phyloP scores from a whole-genome alignment of 2,113 vertebrate genomes.

The Pomatostomus ruficeps region DNA sequence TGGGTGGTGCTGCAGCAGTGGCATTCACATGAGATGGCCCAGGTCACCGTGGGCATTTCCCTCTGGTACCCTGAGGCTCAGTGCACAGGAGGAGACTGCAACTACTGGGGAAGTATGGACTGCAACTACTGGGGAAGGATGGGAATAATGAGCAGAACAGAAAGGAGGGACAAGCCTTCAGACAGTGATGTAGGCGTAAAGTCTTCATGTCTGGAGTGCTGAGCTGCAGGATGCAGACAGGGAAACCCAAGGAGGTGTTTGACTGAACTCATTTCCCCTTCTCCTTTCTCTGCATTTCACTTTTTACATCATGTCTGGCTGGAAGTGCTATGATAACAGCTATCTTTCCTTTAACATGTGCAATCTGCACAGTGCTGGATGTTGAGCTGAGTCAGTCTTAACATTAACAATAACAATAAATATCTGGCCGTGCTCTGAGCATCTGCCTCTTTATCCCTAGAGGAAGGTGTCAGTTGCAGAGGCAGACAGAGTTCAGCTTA shows the following conservation, averaged over 20 bases:
- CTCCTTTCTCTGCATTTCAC: neutral
- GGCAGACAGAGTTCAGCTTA: neutral
- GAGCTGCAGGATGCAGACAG: neutral
- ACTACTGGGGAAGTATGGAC: neutral
- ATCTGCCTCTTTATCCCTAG: neutral
- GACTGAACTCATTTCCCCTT: neutral
- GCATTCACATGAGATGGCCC: neutral
- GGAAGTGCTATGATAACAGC: neutral
- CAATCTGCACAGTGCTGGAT: neutral
- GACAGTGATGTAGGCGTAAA: neutral
- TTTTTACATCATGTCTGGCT: slow-evolving; percentile 14
- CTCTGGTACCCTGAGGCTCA: neutral
- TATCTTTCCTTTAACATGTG: neutral
- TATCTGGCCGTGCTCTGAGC: neutral
- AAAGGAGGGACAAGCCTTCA: neutral
- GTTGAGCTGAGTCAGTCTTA: neutral
- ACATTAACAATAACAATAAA: fast-evolving
- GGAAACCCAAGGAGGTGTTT: neutral
- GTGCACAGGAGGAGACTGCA: neutral
- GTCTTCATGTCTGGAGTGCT: neutral
- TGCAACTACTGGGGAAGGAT: neutral
- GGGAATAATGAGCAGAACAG: neutral
- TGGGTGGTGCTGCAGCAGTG: fast-evolving
- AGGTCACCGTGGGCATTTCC: fast-evolving
- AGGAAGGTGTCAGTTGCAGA: neutral